Base-by-base conservation (phyloP, 1,140 invertebrate species). In the Aphis gossypii region DNA sequence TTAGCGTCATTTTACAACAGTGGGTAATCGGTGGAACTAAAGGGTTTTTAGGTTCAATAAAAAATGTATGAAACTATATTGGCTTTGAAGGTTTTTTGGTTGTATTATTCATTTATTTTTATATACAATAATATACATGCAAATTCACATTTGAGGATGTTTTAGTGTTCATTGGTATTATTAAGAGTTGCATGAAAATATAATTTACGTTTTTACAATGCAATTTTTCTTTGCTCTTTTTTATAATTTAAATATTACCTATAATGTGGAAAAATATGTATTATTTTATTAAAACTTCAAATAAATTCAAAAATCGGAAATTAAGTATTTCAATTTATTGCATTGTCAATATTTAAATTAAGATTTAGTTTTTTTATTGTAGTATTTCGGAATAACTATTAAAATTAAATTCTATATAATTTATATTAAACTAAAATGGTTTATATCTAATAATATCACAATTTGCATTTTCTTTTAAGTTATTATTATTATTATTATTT, bases 1-100 rank as follows among this genome's bases (percentile, higher is more conserved):
- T 89, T 88, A 21, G 84, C 44, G 30, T 87, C 14, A 89, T 89
- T 89, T 89, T 89, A 89, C n/a, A 51, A 89, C n/a, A 23, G 46
- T 21, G 48, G 84, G 41, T 87, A 87, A 87, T 46, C 44, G 84
- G 41, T 41, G 44, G 41, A 87, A 44, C 84, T 44, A 87, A 87
- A 30, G 84, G 44, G 82, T 86, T 88, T 48, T 88, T 51, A 88
- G 6, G 46, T 88, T 35, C 46, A 51, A 88, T 88, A 88, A 51
- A 89, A 89, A 54, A 89, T 51, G 20, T 35, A 54, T 38, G n/a
- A 35, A 38, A 35, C 6, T 54, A 89, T 54, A 54, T 89, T 54
- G 20, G 48, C 87, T 21, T 6, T 14, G 46, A 35, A n/a, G 86
- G 30, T 51, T 38, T 35, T 9, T 54, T 11, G n/a, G 18, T 54